Evolutionary conservation across 1,140 invertebrate genomes (phyloP).

Genomic region (Rhizoglyphus robini): DNA sequence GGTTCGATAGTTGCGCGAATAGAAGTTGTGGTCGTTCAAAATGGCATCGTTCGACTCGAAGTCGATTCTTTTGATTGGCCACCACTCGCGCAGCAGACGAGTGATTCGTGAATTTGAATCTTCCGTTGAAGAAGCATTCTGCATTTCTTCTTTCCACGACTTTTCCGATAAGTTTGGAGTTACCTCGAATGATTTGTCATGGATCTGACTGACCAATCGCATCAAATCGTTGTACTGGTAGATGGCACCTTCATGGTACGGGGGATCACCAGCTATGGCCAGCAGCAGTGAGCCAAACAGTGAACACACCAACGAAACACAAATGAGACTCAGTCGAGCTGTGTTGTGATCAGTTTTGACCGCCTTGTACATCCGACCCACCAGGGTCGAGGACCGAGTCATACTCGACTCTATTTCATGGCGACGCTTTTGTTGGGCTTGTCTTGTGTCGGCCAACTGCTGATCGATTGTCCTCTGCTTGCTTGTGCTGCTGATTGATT

Average conservation of each 20-base stretch:
- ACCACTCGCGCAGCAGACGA: neutral
- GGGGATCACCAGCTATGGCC: neutral
- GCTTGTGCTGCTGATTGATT: too few species aligned
- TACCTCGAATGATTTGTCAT: neutral
- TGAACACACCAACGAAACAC: neutral
- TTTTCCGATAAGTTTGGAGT: neutral
- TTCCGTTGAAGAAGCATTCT: neutral
- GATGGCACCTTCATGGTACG: neutral
- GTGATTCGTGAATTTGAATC: neutral
- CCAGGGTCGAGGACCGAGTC: too few species aligned
- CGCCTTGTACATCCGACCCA: neutral
- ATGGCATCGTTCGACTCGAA: neutral
- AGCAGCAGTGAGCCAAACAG: neutral
- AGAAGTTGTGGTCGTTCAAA: neutral
- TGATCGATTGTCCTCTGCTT: too few species aligned
- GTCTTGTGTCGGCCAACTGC: too few species aligned
- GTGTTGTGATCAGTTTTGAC: neutral
- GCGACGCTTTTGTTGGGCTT: too few species aligned
- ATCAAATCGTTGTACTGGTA: conserved; percentile 4
- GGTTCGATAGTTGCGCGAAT: neutral
- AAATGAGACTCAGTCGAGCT: neutral
- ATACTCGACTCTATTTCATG: too few species aligned
- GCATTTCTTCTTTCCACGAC: neutral
- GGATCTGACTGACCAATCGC: neutral
- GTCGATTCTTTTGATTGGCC: neutral